phyloP scores from a whole-genome alignment of 2,888 invertebrate species.

The Dasysyrphus tricinctus region DNA sequence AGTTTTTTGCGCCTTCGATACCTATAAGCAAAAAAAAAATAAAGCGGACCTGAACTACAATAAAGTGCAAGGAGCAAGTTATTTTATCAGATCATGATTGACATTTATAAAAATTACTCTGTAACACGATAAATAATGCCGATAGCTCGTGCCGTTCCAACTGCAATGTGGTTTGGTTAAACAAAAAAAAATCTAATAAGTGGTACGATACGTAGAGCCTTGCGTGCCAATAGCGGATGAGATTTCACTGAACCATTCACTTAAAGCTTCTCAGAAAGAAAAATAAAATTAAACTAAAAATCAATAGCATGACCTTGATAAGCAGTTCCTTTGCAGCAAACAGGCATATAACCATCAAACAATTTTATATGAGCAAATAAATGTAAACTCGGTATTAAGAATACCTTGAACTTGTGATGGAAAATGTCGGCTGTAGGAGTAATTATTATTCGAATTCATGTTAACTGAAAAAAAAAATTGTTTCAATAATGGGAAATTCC shows the following conservation, averaged over 20 bases:
- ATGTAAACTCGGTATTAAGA: background rate
- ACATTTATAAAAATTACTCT: constrained; percentile 72
- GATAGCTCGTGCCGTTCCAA: constrained; percentile 44
- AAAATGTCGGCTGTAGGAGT: constrained; percentile 44
- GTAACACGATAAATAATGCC: constrained; percentile 65
- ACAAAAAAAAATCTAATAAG: constrained; percentile 24
- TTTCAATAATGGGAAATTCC: constrained; percentile 60
- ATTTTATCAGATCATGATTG: constrained; percentile 72
- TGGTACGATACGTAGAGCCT: constrained; percentile 40
- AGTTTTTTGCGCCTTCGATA: background rate
- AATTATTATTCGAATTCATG: constrained; percentile 47
- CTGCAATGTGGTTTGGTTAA: constrained; percentile 15
- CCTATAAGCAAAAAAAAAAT: background rate
- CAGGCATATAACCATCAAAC: constrained; percentile 19
- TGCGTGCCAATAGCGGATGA: constrained; percentile 63
- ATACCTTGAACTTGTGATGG: constrained; percentile 58
- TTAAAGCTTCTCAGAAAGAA: constrained; percentile 42
- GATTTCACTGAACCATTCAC: constrained; percentile 42
- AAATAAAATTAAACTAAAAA: constrained; percentile 22
- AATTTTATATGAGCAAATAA: constrained; percentile 33
- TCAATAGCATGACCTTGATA: constrained; percentile 67
- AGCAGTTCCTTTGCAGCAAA: constrained; percentile 36
- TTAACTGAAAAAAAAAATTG: constrained; percentile 4
- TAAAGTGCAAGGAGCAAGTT: constrained; percentile 61
- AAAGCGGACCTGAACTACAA: constrained; percentile 16